Percentiles rank a stretch among this genome's conserved stretches.
Conservation (phyloP, 2,888 invertebrate genomes). For the Carpatolechia fugitivella region DNA sequence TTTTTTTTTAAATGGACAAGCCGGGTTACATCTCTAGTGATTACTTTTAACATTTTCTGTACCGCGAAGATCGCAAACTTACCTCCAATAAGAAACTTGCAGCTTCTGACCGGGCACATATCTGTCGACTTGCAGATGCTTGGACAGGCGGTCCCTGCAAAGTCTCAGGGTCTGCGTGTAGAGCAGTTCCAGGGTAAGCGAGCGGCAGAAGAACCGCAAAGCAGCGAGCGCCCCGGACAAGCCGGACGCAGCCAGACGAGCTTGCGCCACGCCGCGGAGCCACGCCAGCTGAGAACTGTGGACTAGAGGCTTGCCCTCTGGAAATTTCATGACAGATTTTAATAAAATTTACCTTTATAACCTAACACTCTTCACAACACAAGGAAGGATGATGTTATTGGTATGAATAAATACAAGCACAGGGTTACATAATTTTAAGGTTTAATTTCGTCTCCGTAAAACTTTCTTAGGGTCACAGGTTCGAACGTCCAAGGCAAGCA, state of each 20-base stretch:
- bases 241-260: slow-evolving; percentile 88
- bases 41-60: too few relatives aligned
- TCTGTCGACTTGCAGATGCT: slow-evolving; percentile 93
- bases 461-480: too few relatives aligned
- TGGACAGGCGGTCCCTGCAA: slow-evolving; percentile 92
- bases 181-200: slow-evolving; percentile 93
- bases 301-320: slow-evolving; percentile 96
- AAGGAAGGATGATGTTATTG: too few relatives aligned
- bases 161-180: slow-evolving; percentile 94
- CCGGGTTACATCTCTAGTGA: too few relatives aligned
- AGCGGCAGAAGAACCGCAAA: slow-evolving; percentile 95
- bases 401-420: too few relatives aligned
- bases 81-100: slow-evolving; percentile 97
- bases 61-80: slow-evolving; percentile 24
- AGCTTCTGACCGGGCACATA: slow-evolving; percentile 93
- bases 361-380: neutral
- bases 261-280: slow-evolving; percentile 96
- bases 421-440: too few relatives aligned
- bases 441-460: too few relatives aligned
- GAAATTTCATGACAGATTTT: slow-evolving; percentile 27
- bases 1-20: too few relatives aligned
- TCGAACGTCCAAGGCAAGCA: too few relatives aligned
- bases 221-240: slow-evolving; percentile 83
- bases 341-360: too few relatives aligned
- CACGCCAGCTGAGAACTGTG: slow-evolving; percentile 96